A percentile compares a stretch with the other conserved stretches of the same genome.
These are phyloP conservation scores for Heteromormyrus szaboi DNA, from an alignment of 2,797 vertebrate genomes.

Conservation along the genomic window DNA sequence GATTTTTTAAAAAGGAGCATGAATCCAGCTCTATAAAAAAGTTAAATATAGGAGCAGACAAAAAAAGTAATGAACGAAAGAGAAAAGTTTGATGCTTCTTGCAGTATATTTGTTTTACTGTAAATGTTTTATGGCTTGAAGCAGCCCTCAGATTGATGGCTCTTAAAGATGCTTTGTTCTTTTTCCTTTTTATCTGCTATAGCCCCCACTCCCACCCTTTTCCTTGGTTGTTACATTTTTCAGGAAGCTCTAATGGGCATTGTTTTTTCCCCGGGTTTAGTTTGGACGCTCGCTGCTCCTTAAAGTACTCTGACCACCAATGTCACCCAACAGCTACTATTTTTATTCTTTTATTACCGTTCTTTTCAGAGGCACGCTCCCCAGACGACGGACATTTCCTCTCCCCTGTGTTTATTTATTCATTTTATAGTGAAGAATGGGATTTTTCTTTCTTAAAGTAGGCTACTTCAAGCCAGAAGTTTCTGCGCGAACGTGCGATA, in stretches of 20 bases:
- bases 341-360: not conserved
- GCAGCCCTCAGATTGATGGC: conserved; percentile 42
- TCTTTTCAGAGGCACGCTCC: not conserved
- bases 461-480: not conserved
- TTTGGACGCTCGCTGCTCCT: conserved; percentile 50
- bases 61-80: not conserved
- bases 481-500: not conserved
- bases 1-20: not conserved
- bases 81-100: conserved; percentile 18
- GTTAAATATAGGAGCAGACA: conserved; percentile 2
- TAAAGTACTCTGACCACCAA: conserved; percentile 41
- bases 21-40: not conserved
- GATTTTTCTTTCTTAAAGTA: not conserved
- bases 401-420: not conserved
- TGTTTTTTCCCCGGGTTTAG: conserved; percentile 39
- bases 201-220: conserved; percentile 28
- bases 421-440: not conserved
- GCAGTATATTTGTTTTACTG: conserved; percentile 43
- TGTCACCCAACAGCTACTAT: not conserved
- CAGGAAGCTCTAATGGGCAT: conserved; percentile 47
- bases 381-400: not conserved
- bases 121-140: conserved; percentile 57
- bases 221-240: conserved; percentile 59
- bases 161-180: conserved; percentile 37
- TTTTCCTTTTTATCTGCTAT: conserved; percentile 22